Evolutionary conservation across 2,888 invertebrate genomes (phyloP), one percentile per base, ranked within the genome.

Genomic region (Hirtodrosophila duncani): DNA sequence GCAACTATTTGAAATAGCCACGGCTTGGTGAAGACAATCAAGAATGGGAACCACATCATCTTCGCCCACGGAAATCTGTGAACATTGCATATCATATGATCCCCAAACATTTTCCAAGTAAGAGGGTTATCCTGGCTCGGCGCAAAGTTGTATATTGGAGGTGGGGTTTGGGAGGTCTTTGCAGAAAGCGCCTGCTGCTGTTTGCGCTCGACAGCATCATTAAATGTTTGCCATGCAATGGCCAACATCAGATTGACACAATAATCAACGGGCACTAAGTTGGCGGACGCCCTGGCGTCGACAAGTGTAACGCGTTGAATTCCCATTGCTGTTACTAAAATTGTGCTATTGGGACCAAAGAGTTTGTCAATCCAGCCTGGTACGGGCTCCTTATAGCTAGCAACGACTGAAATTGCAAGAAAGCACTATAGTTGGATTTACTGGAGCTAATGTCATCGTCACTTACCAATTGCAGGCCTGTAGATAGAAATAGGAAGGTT

Each of bases 111-210:
- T 93, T 89, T 0, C 87, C 88, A 96, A 96, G 91, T 91, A 18
- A 97, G 86, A 0, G 92, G 91, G 81, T 96, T 95, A 53, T 93
- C 90, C 1, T 89, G 88, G 0, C 94, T 93, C 0, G 96, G 93
- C 1, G 95, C 94, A 85, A 92, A 95, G 87, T 97, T 97, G 88
- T 93, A 97, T 6, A 83, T 83, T 2, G 59, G 42, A 0, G 82
- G 59, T 9, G 3, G 26, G 2, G 24, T 8, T n/a, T n/a, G n/a
- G n/a, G n/a, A n/a, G n/a, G n/a, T n/a, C n/a, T n/a, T n/a, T n/a
- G n/a, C n/a, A n/a, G n/a, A n/a, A n/a, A n/a, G 3, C 36, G 72
- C 81, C n/a, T n/a, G n/a, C 37, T 30, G 3, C 7, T 1, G 11
- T 5, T 20, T 8, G n/a, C 31, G 31, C 1, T n/a, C n/a, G n/a